phyloP scores from a whole-genome alignment of 1,140 invertebrate species.

The Hyles vespertilio region DNA sequence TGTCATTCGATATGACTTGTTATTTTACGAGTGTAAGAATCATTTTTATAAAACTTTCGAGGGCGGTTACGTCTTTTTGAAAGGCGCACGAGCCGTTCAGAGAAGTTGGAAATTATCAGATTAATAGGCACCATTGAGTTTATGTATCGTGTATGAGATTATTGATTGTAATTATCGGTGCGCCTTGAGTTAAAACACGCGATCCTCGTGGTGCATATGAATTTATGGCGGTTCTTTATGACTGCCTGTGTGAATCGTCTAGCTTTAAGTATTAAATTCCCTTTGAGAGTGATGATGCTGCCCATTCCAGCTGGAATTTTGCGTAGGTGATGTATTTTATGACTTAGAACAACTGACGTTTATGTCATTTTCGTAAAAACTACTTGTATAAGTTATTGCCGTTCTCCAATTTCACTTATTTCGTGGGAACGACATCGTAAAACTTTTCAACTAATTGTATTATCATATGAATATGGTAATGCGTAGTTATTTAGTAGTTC shows the following conservation, averaged over 20 bases:
- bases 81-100: conserved; percentile 21
- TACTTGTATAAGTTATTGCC: too few relatives aligned
- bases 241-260: conserved; percentile 10
- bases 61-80: conserved; percentile 13
- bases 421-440: too few relatives aligned
- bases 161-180: conserved; percentile 72
- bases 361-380: too few relatives aligned
- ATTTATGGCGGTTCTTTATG: conserved; percentile 34
- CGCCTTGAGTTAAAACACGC: conserved; percentile 62
- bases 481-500: background rate
- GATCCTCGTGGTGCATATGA: conserved; percentile 31
- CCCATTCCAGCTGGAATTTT: too few relatives aligned
- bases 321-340: too few relatives aligned
- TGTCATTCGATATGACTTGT: conserved; percentile 24
- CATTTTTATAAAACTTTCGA: conserved; percentile 9
- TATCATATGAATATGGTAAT: background rate
- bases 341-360: too few relatives aligned
- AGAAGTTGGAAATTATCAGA: conserved; percentile 46
- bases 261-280: conserved; percentile 14
- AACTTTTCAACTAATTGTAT: background rate
- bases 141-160: conserved; percentile 55
- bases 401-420: too few relatives aligned
- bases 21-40: conserved; percentile 20
- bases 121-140: conserved; percentile 53
- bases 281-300: conserved; percentile 1